Base-by-base conservation (phyloP, 2,113 vertebrate genomes). In the Sinocyclocheilus rhinocerous region DNA sequence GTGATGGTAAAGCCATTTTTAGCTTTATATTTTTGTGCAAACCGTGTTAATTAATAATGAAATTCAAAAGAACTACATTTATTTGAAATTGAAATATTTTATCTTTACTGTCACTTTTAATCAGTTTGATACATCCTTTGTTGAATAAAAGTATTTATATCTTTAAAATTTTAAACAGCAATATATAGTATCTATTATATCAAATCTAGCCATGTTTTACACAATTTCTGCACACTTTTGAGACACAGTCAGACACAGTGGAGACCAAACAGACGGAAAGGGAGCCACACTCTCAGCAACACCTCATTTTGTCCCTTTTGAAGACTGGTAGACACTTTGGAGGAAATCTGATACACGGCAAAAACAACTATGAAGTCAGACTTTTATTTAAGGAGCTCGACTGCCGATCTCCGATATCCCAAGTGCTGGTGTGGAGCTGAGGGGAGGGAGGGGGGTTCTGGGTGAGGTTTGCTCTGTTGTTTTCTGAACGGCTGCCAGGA, bases 401-500 rank as follows among this genome's bases (percentile, higher is more conserved):
- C 92, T 90, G 61, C 88, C 86, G 92, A 91, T 92, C 92, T 94
- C 90, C 88, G 92, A 93, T 94, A 94, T 92, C 93, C 91, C 89
- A 78, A 92, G 93, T 92, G 91, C 93, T 93, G 92, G 91, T 93
- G 93, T 90, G 91, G 76, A 55, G 73, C 52, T 42, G n/a, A 24
- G 59, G 67, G 36, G 57, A 29, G 29, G 76, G 0, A 45, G 48
- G 26, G 85, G 88, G 69, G 88, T 89, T 82, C 90, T 93, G 93
- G 91, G 86, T 85, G 88, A 91, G 89, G 90, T 92, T 91, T 90
- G 91, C 90, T 89, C 91, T 90, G 92, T 92, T 94, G 93, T 94
- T 95, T 95, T 95, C 93, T 95, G 95, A 94, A 93, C 88, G 81
- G 84, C 89, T 93, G 97, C 96, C 97, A 97, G 97, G 96, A 97